Evolutionary conservation across 2,888 invertebrate genomes (phyloP), one percentile per base, ranked within the genome.

Genomic region (Prosapia bicincta): DNA sequence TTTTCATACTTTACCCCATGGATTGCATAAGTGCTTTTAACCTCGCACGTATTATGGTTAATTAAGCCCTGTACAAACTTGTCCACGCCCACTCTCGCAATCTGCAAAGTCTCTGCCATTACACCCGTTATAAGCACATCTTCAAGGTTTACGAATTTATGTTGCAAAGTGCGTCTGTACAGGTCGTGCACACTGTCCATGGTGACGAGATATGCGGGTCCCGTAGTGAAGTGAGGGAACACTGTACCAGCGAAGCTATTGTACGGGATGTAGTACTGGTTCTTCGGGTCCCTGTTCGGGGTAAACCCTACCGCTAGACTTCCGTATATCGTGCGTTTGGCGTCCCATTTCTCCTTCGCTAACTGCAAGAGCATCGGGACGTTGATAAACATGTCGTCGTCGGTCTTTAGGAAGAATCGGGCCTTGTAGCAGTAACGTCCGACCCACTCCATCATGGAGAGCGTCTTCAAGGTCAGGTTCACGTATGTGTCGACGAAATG

Each of bases 41-140:
- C 89, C 80, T 91, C 92, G 85, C 95, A 96, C 6, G 93, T 90
- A 84, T 92, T 93, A 80, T 93, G 89, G 28, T 92, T 88, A 79
- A 94, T 91, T 82, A 91, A 88, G 80, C 91, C 90, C 85, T 95
- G 95, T 81, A 92, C 88, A 85, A 95, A 95, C 86, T 93, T 93
- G 75, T 90, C 89, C 24, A 90, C 91, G 84, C 93, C 92, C 68
- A 88, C 83, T 32, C 95, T 88, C 82, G 88, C 89, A 67, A 95
- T 88, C 78, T 89, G 88, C 70, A 93, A 85, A 76, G 89, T 88
- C 82, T 91, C 89, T 9, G 95, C 95, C 72, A 96, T 92, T 81
- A 97, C 92, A 76, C 97, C 97, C 71, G 97, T 97, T 78, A 94
- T 90, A 85, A 93, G 96, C 78, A 97, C 95, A 86, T 97, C 97